Evolutionary conservation across 2,888 invertebrate genomes (phyloP).

Genomic region (Andrena bucephala): DNA sequence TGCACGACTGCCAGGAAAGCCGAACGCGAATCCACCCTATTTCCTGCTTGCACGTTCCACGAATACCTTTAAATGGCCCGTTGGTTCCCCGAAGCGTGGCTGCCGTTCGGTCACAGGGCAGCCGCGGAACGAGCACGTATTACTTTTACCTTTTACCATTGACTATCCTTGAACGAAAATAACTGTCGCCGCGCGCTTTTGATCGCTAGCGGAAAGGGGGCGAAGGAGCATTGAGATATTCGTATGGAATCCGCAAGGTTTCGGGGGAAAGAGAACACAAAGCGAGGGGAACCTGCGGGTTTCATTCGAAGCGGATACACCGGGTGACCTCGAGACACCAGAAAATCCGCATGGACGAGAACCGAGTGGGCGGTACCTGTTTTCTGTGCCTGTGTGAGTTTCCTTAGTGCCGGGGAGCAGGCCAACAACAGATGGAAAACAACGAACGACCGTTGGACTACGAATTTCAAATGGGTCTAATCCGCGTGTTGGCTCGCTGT

Average conservation of each 20-base stretch:
- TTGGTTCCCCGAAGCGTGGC: conserved; percentile 12
- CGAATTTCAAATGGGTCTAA: conserved; percentile 10
- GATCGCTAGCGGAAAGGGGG: background rate
- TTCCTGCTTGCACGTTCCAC: conserved; percentile 26
- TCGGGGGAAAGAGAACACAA: conserved; percentile 42
- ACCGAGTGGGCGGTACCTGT: conserved; percentile 78
- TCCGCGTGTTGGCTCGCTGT: background rate
- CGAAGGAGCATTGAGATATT: background rate
- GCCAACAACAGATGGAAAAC: conserved; percentile 34
- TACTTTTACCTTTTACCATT: background rate
- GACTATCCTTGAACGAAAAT: conserved; percentile 23
- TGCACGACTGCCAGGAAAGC: background rate
- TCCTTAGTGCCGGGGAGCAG: conserved; percentile 52
- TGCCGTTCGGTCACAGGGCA: background rate
- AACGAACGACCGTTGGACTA: background rate
- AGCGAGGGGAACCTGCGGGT: conserved; percentile 46
- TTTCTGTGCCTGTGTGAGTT: conserved; percentile 65
- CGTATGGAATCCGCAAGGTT: conserved; percentile 37
- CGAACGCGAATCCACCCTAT: conserved; percentile 21
- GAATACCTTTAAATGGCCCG: conserved; percentile 21
- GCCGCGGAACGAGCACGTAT: background rate
- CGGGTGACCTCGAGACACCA: conserved; percentile 81
- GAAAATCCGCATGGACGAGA: conserved; percentile 78
- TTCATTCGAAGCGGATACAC: conserved; percentile 66
- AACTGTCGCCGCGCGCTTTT: background rate